Evolutionary conservation across 2,797 vertebrate species (phyloP).

Genomic region (Petrocephalus schoutedeni): DNA sequence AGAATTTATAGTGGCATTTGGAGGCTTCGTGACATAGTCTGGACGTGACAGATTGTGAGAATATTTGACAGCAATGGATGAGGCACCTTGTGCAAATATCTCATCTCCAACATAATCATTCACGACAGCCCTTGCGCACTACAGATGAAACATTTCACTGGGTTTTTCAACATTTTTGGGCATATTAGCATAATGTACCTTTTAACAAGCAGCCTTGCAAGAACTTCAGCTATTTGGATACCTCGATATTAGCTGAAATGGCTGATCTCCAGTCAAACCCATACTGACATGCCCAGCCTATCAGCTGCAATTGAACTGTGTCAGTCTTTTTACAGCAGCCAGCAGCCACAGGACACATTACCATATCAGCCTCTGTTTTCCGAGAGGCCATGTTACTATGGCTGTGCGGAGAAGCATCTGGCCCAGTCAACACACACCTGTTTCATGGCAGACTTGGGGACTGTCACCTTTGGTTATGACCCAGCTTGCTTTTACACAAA

Average conservation of each 20-base stretch:
- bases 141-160: not conserved
- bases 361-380: not conserved
- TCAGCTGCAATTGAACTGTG: not conserved
- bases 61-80: not conserved
- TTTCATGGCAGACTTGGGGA: not conserved
- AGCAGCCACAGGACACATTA: not conserved
- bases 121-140: not conserved
- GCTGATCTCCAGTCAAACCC: not conserved
- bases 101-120: not conserved
- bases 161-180: not conserved
- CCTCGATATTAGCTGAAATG: not conserved
- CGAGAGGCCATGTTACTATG: not conserved
- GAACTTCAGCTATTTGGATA: not conserved
- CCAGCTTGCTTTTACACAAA: not conserved
- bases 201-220: not conserved
- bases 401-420: not conserved
- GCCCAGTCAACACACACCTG: not conserved
- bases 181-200: not conserved
- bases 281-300: not conserved
- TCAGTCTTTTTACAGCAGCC: not conserved
- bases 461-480: not conserved
- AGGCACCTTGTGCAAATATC: not conserved
- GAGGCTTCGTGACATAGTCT: not conserved
- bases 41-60: not conserved
- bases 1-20: not conserved